Base-by-base conservation (phyloP, 1,140 invertebrate species). In the Diabrotica undecimpunctata region DNA sequence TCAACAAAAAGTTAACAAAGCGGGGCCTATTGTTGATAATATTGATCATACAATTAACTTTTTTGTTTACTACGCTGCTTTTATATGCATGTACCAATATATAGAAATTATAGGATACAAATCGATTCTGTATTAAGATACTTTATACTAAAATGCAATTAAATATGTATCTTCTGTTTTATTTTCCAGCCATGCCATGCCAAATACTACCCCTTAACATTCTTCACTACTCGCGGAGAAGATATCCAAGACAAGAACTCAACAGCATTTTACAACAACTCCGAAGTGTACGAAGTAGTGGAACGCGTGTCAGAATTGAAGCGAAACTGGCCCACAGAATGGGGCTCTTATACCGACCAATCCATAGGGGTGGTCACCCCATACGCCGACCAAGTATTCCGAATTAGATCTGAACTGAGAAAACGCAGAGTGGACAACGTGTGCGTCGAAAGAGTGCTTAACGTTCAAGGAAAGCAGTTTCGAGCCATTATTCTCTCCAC, bases 391-490 rank as follows among this genome's bases (percentile, higher is more conserved):
- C 93, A 96, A 81, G 89, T 92, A 10, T 84, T 87, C 67, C 82
- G 88, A 51, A 93, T 95, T 55, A 83, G 92, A 62, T 85, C 84
- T n/a, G 91, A 93, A 74, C 74, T 95, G 12, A 81, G 92, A 41
- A 91, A 92, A 74, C 80, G 86, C 6, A 82, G 87, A 54, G 83
- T 94, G 73, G 85, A 84, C 62, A 87, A 89, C 51, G 88, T 95
- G 38, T 91, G 90, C 6, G 93, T 95, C 1, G 93, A 95, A 76
- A 81, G 92, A 65, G 92, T 95, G 8, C 81, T 93, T 0, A 95
- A 95, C 80, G 91, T 94, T 0, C 93, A 95, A 81, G 92, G 92
- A 77, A 95, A 95, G 77, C 92, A 95, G 78, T 96, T 95, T 74
- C 83, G 91, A 8, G 92, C 90, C 0, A 88, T 95, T 37, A 90